Percentiles rank a stretch among this genome's conserved stretches.
Conservation (phyloP, 2,113 vertebrate genomes). For the Astatotilapia flaviijosephi region DNA sequence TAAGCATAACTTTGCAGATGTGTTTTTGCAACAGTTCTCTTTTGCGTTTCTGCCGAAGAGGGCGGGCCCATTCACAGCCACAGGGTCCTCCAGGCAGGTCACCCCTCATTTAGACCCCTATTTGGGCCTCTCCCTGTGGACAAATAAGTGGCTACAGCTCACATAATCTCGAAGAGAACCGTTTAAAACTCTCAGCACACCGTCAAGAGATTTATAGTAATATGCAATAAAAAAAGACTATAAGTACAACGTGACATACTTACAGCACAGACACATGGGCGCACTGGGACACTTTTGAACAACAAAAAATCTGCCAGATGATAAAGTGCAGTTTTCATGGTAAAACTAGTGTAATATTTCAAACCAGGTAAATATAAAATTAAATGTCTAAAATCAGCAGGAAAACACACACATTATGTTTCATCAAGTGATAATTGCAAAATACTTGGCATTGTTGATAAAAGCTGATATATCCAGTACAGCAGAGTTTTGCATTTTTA, state of each 20-base stretch:
- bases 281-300: background rate
- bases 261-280: background rate
- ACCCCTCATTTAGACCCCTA: constrained; percentile 24
- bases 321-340: background rate
- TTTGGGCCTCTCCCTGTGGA: constrained; percentile 4
- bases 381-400: background rate
- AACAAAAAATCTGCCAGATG: background rate
- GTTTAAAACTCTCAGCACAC: background rate
- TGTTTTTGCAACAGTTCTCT: background rate
- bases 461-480: background rate
- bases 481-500: background rate
- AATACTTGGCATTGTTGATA: background rate
- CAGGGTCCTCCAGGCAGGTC: constrained; percentile 6
- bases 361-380: background rate
- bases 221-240: background rate
- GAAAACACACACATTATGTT: background rate
- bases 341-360: background rate
- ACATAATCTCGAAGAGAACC: background rate
- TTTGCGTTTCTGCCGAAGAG: background rate
- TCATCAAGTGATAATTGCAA: background rate
- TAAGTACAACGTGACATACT: background rate
- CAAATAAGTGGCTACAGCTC: constrained; percentile 1
- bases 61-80: background rate
- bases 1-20: background rate
- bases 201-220: background rate